Evolutionary conservation across 2,113 vertebrate species (phyloP).

Genomic region (Stictonetta naevosa): DNA sequence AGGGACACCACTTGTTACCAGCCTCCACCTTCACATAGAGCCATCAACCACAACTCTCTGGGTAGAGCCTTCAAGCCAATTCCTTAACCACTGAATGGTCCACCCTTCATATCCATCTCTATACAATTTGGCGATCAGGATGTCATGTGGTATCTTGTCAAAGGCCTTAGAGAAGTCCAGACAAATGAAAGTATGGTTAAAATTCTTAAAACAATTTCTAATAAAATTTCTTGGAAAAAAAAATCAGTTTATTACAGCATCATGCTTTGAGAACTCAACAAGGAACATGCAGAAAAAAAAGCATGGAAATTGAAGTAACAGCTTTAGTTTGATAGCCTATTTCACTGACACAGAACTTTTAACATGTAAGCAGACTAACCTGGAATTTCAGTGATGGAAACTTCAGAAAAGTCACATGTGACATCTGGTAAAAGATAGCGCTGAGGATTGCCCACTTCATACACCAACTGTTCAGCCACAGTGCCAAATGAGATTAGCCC

Average conservation of each 20-base stretch:
- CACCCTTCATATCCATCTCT: too few relatives aligned
- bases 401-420: conserved; percentile 87
- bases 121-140: too few relatives aligned
- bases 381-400: conserved; percentile 83
- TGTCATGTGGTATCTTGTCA: too few relatives aligned
- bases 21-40: too few relatives aligned
- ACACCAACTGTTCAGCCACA: conserved; percentile 86
- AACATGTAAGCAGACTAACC: conserved; percentile 64
- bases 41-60: too few relatives aligned
- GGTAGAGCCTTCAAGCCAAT: too few relatives aligned
- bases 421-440: conserved; percentile 88
- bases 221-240: neutral
- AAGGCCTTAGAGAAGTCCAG: too few relatives aligned
- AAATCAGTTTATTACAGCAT: neutral
- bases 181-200: neutral
- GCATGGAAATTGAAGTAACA: neutral
- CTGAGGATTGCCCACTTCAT: conserved; percentile 85
- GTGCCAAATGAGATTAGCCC: conserved; percentile 86
- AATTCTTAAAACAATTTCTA: neutral
- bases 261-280: neutral
- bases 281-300: neutral
- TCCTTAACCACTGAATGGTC: too few relatives aligned
- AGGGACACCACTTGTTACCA: too few relatives aligned
- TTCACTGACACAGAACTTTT: neutral
- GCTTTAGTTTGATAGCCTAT: neutral